Base-by-base conservation (phyloP, 1,140 invertebrate species). In the Druon quercuslanigerum region DNA sequence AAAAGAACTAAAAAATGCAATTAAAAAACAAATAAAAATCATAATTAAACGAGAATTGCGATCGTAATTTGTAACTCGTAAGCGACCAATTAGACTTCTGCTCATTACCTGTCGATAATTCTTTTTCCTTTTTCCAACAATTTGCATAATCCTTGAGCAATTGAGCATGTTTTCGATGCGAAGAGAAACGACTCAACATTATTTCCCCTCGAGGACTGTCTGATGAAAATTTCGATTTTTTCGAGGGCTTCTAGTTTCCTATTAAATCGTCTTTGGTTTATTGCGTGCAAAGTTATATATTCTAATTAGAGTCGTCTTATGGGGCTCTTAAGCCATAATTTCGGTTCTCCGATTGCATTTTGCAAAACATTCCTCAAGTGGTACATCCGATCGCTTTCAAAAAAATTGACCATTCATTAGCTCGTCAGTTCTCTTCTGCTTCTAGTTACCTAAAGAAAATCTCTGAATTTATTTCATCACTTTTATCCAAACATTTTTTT, bases 131-230 rank as follows among this genome's bases (percentile, higher is more conserved):
- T 54, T 54, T 19, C 52, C 52, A 54, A 17, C 17, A 19, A 54
- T 54, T 54, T 54, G 17, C 52, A 54, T 54, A 54, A 54, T 54
- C 52, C 52, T 54, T 54, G 52, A 54, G 17, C 52, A 54, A 54
- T 19, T 54, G 52, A 54, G 17, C 52, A 54, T 17, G n/a, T 54
- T 54, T 19, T 17, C 52, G 19, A 54, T 54, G 11, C 52, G n/a
- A n/a, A 17, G 17, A 54, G 17, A 54, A 54, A 19, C 52, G 52
- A 54, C n/a, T 9, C 52, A 17, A 54, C 52, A 54, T 54, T 54
- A 54, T 54, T 54, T 54, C 52, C 17, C 52, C 9, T 8, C 7
- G 52, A 54, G 52, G n/a, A 54, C 17, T 17, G n/a, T 6, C 52
- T 54, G 17, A 54, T 54, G 19, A 54, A 54, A 54, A 54, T 54